Evolutionary conservation across 1,140 invertebrate species (phyloP).

Genomic region (Belonocnema kinseyi): DNA sequence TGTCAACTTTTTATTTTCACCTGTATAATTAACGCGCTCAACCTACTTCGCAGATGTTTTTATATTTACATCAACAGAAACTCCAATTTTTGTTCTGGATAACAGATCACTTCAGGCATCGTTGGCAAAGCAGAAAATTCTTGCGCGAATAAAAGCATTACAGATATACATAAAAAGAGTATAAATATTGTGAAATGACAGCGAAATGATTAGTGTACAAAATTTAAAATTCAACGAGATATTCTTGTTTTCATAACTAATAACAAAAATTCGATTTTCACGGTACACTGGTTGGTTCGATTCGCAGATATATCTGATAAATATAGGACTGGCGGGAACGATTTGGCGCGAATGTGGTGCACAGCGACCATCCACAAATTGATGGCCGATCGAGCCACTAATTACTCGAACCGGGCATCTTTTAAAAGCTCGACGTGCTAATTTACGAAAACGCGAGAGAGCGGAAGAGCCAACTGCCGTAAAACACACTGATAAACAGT

Average conservation of each 20-base stretch:
- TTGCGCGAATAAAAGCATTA: too few relatives aligned
- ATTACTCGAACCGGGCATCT: conserved; percentile 58
- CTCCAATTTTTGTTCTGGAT: too few relatives aligned
- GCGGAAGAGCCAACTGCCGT: conserved; percentile 35
- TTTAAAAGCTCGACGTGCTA: conserved; percentile 58
- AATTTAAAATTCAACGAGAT: not conserved
- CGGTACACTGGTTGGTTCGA: not conserved
- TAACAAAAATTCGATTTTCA: not conserved
- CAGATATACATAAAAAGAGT: too few relatives aligned
- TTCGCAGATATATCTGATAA: conserved; percentile 2
- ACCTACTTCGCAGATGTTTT: too few relatives aligned
- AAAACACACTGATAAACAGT: conserved; percentile 27
- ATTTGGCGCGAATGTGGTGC: conserved; percentile 38
- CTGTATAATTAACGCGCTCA: too few relatives aligned
- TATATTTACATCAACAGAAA: too few relatives aligned
- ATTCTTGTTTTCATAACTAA: not conserved
- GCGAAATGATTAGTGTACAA: too few relatives aligned
- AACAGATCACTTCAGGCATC: too few relatives aligned
- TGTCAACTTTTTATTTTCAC: too few relatives aligned
- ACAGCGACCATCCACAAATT: conserved; percentile 59
- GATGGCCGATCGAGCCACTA: conserved; percentile 62
- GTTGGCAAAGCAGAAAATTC: too few relatives aligned
- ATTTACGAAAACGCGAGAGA: conserved; percentile 49
- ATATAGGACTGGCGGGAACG: conserved; percentile 25
- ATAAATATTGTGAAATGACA: too few relatives aligned